These are phyloP conservation scores for Pagrus major DNA, from an alignment of 2,113 vertebrate species.

Conservation along the genomic window DNA sequence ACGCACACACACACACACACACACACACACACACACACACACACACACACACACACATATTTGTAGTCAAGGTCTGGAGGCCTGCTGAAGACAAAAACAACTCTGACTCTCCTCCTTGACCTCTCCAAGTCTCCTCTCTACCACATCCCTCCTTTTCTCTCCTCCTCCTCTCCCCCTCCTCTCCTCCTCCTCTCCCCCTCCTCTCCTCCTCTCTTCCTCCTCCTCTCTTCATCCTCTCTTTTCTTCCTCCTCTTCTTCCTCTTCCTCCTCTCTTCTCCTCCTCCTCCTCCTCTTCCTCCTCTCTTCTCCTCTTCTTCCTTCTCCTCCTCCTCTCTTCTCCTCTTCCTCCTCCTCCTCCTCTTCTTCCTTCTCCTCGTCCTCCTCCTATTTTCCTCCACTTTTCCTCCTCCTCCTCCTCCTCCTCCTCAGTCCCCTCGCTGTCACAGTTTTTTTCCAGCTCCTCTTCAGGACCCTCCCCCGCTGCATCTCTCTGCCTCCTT, in stretches of 20 bases:
- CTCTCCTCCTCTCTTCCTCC: neutral
- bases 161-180: neutral
- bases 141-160: neutral
- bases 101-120: neutral
- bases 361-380: neutral
- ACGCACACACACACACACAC: constrained; percentile 19
- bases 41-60: constrained; percentile 20
- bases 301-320: neutral
- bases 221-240: constrained; percentile 27
- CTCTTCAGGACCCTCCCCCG: constrained; percentile 67
- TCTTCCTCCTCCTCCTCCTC: constrained; percentile 29
- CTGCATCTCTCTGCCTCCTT: neutral
- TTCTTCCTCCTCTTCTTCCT: constrained; percentile 42
- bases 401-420: constrained; percentile 24
- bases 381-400: neutral
- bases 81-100: constrained; percentile 33
- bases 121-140: constrained; percentile 4
- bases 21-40: constrained; percentile 21
- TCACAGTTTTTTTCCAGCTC: constrained; percentile 65
- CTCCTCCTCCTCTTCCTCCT: neutral
- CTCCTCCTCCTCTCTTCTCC: constrained; percentile 22
- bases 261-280: neutral
- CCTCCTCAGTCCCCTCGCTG: constrained; percentile 46
- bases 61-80: constrained; percentile 1
- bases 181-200: neutral